Evolutionary conservation across 2,888 invertebrate species (phyloP), one percentile per base, ranked within the genome.

Genomic region (Anthrax anthrax): DNA sequence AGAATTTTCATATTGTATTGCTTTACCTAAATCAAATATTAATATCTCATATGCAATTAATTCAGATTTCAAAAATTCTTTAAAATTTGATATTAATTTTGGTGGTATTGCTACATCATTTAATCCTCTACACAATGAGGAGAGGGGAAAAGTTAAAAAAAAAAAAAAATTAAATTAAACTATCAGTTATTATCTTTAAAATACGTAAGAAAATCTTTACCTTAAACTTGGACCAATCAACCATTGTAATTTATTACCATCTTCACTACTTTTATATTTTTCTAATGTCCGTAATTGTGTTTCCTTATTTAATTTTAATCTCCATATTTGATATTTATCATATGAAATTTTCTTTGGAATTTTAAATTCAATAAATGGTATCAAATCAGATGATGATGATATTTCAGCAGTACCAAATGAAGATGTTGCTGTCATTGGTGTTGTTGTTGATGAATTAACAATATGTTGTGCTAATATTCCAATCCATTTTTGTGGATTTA

Each of bases 41-140:
- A 84, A 67, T 1, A 83, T 74, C 52, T 77, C 75, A 52, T 74
- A 81, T 42, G 77, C 73, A 32, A 84, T 77, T 38, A 73, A 72
- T 50, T 73, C 72, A 14, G 77, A 74, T 47, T 73, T 73, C 5
- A 85, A 66, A 3, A 78, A 65, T 29, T 59, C 63, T 54, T 63
- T 60, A 19, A 67, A 65, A 38, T 66, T 63, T 0, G 57, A 53
- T 1, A 63, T 49, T 46, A 81, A 70, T 49, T 76, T 75, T 2
- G 84, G 83, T 0, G 86, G 77, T 13, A 87, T 77, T 42, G 87
- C 72, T 5, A 88, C 69, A 59, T 88, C 87, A 0, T 80, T 77
- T 6, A 79, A 70, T 6, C 75, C 66, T 49, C 66, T 66, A 47
- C 6, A 47, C 45, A 38, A 36, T 36, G n/a, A n/a, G n/a, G n/a